A percentile compares a stretch with the other conserved stretches of the same genome.
Evolutionary conservation across 64 coral and sea anemone species (phyloP).

Genomic region (Stichodactyla helianthus): DNA sequence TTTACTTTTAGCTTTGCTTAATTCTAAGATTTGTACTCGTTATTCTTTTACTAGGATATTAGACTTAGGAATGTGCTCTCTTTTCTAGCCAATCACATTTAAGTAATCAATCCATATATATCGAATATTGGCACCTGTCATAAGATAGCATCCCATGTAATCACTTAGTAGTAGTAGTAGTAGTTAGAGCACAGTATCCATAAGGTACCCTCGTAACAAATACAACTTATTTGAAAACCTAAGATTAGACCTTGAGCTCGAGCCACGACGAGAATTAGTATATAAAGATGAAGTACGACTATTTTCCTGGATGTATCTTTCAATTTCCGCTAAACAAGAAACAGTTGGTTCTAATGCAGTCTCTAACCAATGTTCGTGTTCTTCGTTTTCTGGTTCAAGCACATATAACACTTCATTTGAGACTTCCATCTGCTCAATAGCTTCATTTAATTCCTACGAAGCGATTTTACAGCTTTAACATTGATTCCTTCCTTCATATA

Average conservation of each 20-base stretch:
- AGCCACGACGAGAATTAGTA: not conserved
- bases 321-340: not conserved
- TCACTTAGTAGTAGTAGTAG: too few species aligned
- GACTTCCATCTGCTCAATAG: not conserved
- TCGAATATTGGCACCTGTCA: too few species aligned
- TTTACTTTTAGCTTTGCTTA: not conserved
- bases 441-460: not conserved
- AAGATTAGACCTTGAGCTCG: not conserved
- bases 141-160: too few species aligned
- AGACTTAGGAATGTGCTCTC: too few species aligned
- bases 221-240: not conserved
- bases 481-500: not conserved
- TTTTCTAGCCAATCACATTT: too few species aligned
- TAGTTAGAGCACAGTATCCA: too few species aligned
- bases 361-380: slow-evolving; percentile 1
- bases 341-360: slow-evolving; percentile 1
- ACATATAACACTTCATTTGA: slow-evolving; percentile 5
- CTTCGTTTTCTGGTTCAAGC: slow-evolving; percentile 10
- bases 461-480: not conserved
- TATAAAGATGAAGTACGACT: not conserved
- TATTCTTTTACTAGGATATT: too few species aligned
- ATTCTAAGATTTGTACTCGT: not conserved
- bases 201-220: not conserved
- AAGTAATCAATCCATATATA: too few species aligned
- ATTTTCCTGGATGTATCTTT: not conserved